Conservation (phyloP, 2,797 vertebrate species). For the Apogon hyalosoma region DNA sequence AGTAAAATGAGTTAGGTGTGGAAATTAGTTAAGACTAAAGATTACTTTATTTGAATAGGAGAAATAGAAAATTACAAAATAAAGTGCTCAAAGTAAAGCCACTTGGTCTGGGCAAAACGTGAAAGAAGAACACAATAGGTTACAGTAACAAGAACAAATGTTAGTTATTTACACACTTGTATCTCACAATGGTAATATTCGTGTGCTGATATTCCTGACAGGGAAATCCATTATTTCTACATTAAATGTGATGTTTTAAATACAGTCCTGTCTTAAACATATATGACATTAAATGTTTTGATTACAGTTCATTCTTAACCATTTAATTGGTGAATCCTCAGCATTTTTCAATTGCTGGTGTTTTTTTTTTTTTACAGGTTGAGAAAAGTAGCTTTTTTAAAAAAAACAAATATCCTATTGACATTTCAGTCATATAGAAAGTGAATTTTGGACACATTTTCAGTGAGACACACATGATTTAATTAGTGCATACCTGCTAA, state of each 20-base stretch:
- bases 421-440: constrained; percentile 11
- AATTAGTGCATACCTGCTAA: constrained; percentile 15
- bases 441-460: constrained; percentile 18
- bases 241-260: constrained; percentile 61
- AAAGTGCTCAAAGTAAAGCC: constrained; percentile 12
- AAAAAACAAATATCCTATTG: constrained; percentile 8
- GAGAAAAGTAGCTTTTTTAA: constrained; percentile 30
- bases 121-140: too few relatives aligned
- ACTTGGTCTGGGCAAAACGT: background rate
- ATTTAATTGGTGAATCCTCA: constrained; percentile 41
- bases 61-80: constrained; percentile 3
- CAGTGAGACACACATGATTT: constrained; percentile 24
- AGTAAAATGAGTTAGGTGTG: too few relatives aligned
- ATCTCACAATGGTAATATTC: too few relatives aligned
- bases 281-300: constrained; percentile 65
- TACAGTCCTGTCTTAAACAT: constrained; percentile 50
- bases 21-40: background rate
- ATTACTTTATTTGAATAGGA: background rate
- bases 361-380: constrained; percentile 25
- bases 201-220: too few relatives aligned
- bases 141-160: too few relatives aligned
- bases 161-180: too few relatives aligned
- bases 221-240: background rate
- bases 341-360: constrained; percentile 15
- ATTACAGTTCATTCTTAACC: constrained; percentile 55